Base-by-base conservation (phyloP, 1,140 invertebrate genomes). In the Coelopa frigida region DNA sequence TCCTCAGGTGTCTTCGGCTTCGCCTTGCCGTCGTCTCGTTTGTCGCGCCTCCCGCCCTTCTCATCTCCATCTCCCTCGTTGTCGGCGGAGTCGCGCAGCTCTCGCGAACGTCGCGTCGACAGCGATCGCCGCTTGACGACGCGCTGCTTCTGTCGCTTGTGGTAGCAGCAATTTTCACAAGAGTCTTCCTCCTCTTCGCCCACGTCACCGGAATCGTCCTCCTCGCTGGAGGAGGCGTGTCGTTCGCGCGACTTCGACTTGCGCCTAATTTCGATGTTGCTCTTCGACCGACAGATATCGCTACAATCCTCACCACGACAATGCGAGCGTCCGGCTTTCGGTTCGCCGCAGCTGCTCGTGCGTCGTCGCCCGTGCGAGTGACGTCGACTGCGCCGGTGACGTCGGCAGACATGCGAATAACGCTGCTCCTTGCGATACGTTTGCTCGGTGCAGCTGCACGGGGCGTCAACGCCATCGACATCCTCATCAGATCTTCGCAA, bases 281-380 rank as follows among this genome's bases (percentile, higher is more conserved):
- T 69, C 42, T 70, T 70, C 15, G 66, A 68, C 5, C 67, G 59
- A 21, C 64, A 64, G 15, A 70, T 62, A 26, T 64, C 63, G 44
- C 51, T 54, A 44, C 62, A 58, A 3, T 11, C n/a, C n/a, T n/a
- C n/a, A n/a, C n/a, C n/a, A n/a, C n/a, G n/a, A n/a, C n/a, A n/a
- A n/a, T n/a, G n/a, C n/a, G n/a, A 26, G 10, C 18, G 32, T 11
- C 38, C n/a, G n/a, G n/a, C 37, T 12, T 35, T 41, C 15, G 53
- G 51, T 31, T 70, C 63, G 18, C 61, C 67, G 36, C 69, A 68
- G 18, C 61, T 68, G 47, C 57, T 71, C 33, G 62, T 67, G 17
- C 65, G 46, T 12, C 64, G 38, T 2, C 64, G 52, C 15, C 56
- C 12, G 21, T 57, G 53, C 3, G 55, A 46, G 0, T 59, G 53